These are phyloP conservation scores for Cynopterus sphinx DNA, from an alignment of 2,797 vertebrate genomes.

Conservation along the genomic window DNA sequence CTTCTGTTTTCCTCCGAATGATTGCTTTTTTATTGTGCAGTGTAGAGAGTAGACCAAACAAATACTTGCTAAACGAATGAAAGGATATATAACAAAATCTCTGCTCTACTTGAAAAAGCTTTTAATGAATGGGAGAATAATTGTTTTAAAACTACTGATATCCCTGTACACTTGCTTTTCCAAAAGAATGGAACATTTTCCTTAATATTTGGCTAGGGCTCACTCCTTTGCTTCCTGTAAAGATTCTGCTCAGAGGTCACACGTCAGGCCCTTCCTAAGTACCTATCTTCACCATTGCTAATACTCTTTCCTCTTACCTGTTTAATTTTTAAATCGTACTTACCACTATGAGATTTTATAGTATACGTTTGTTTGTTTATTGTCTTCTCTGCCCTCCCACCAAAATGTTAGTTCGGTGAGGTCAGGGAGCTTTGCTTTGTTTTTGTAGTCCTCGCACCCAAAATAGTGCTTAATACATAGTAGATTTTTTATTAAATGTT, in stretches of 20 bases:
- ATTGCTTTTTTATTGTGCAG: not conserved
- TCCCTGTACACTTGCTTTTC: not conserved
- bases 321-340: not conserved
- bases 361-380: not conserved
- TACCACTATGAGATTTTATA: not conserved
- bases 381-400: not conserved
- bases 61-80: not conserved
- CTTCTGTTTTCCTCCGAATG: not conserved
- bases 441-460: not conserved
- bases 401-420: not conserved
- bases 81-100: conserved; percentile 11
- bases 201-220: not conserved
- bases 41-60: not conserved
- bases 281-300: not conserved
- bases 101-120: not conserved
- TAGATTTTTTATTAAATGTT: conserved; percentile 6
- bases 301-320: not conserved
- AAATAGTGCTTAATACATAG: not conserved
- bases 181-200: not conserved
- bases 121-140: not conserved
- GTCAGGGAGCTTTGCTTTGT: not conserved
- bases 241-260: not conserved
- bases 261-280: not conserved
- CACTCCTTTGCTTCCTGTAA: not conserved
- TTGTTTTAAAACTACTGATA: not conserved